Base-by-base conservation (phyloP, 2,888 invertebrate genomes). In the Taphrorychus bicolor region DNA sequence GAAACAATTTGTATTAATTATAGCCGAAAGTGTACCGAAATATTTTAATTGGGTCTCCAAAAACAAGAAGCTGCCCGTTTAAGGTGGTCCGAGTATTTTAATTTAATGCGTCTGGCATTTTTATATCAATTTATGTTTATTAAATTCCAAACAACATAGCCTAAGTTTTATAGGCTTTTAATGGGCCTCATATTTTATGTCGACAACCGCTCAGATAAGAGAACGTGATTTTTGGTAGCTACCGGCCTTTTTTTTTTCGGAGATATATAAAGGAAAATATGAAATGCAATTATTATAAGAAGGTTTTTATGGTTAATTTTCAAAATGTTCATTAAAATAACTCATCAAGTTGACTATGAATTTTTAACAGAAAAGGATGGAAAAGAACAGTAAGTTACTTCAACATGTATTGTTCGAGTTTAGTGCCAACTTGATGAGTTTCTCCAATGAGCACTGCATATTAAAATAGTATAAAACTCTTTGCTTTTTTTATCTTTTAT, bases 1-100 rank as follows among this genome's bases (percentile, higher is more conserved):
- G 59, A 66, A 73, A 76, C 77, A 78, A 78, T 79, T 79, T 79
- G 79, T 79, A 78, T 78, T 79, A 79, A 79, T 79, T 78, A 76
- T 78, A 74, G 71, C 69, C 70, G 72, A 75, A 74, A 63, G 75
- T 73, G 73, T 70, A 74, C 75, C 72, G 73, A 79, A 76, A 78
- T 77, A 79, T 78, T 77, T 78, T 78, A 78, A 78, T 78, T 77
- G 77, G 78, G 64, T 71, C 72, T 41, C 60, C 66, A 17, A 72
- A 73, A 68, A 73, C 71, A 69, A 70, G 73, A 52, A 72, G 72
- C 71, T 66, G 70, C 49, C 61, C 65, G 59, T 52, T 72, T 71
- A 66, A 71, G 74, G 76, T 75, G 76, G 76, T 75, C 76, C 71
- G 66, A 57, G 58, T 60, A 70, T 68, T 72, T 73, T 71, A 69